Base-by-base conservation (phyloP, 37 sponge, comb jelly and placozoan species). In the Dysidea cf. avara region DNA sequence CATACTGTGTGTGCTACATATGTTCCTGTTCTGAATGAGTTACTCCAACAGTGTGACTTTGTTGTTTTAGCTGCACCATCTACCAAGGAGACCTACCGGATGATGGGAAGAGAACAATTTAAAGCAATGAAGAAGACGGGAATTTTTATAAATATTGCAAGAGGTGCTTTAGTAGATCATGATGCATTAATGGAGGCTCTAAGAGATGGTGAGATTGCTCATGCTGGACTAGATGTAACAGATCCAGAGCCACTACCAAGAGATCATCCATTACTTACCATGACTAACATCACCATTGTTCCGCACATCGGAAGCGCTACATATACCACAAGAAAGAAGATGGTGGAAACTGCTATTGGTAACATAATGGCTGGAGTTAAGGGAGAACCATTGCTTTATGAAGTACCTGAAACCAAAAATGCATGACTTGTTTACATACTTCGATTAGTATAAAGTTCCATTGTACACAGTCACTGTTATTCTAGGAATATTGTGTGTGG, bases 181-280 rank as follows among this genome's bases (percentile, higher is more conserved):
- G 96, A 95, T 67, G 92, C 96, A 5, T 55, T 95, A 12, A 64
- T 71, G 2, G 66, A 72, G 30, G 93, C 93, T 20, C 58, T 95
- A 48, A 67, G 60, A 38, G 33, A 14, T 24, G 75, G 78, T n/a
- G 48, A 20, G 26, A 90, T 94, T n/a, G 72, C 68, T 21, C 84
- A 80, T 37, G 96, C 96, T 11, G 96, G 87, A 24, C 68, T 95
- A 43, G 96, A 95, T 60, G 92, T 91, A 52, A 95, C 92, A 20
- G 88, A 91, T 57, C 96, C 96, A 32, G 89, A 91, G 56, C 92
- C 89, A 48, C 83, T 95, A 49, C 92, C 96, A 37, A 65, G 82
- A 21, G 85, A 91, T 65, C 96, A 95, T 61, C 60, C 81, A 39
- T 85, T 95, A 47, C 80, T 95, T 34, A 40, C 56, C 12, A 56